Evolutionary conservation across 2,113 vertebrate species (phyloP).

Genomic region (Mastomys natalensis): DNA sequence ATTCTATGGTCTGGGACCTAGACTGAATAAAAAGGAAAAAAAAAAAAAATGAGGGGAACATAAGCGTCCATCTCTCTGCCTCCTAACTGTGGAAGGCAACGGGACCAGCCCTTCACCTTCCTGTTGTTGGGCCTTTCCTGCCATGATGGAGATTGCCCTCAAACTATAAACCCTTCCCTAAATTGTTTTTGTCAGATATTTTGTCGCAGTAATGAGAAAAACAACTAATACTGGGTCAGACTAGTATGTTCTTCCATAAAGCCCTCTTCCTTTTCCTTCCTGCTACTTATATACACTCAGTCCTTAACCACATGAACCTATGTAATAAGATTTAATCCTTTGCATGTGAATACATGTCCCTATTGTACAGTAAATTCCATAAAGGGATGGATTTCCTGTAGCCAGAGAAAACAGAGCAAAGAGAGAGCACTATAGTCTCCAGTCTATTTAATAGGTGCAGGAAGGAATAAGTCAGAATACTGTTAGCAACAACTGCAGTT

Average conservation of each 20-base stretch:
- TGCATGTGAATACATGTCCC: neutral
- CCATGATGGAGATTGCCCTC: neutral
- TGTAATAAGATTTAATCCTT: conserved; percentile 49
- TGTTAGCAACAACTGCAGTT: neutral
- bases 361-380: neutral
- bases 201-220: neutral
- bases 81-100: neutral
- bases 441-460: conserved; percentile 3
- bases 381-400: neutral
- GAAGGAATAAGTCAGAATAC: conserved; percentile 1
- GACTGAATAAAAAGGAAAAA: neutral
- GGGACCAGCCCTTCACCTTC: neutral
- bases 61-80: neutral
- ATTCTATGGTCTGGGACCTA: neutral
- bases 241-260: neutral
- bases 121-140: neutral
- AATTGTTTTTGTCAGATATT: neutral
- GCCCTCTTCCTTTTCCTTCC: neutral
- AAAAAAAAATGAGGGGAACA: neutral
- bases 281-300: neutral
- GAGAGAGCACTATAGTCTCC: neutral
- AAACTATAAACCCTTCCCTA: neutral
- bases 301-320: neutral
- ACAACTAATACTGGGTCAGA: neutral
- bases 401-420: conserved; percentile 22